A percentile compares a stretch with the other conserved stretches of the same genome.
phyloP scores from a whole-genome alignment of 1,140 invertebrate genomes.

The Drosophila sp. region DNA sequence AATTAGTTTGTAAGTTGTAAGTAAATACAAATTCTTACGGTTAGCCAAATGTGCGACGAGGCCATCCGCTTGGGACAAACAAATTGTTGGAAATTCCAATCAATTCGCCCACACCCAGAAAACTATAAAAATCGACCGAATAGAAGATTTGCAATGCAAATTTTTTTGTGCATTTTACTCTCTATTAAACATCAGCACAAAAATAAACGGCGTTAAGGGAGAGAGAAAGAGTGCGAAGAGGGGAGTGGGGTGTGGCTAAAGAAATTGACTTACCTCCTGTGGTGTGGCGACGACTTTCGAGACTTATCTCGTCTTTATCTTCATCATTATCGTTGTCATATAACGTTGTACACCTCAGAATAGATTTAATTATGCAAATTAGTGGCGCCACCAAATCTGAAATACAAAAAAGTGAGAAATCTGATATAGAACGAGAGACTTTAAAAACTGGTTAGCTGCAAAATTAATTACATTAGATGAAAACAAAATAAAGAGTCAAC shows the following conservation, averaged over 20 bases:
- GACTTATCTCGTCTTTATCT: slow-evolving; percentile 56
- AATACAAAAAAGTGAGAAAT: slow-evolving; percentile 50
- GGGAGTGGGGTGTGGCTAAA: neutral
- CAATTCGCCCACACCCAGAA: slow-evolving; percentile 7
- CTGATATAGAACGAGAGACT: slow-evolving; percentile 43
- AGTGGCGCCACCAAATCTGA: slow-evolving; percentile 70
- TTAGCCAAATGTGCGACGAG: neutral
- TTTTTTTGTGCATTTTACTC: slow-evolving; percentile 5
- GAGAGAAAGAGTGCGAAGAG: neutral
- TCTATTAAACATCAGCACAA: slow-evolving; percentile 9
- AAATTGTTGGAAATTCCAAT: slow-evolving; percentile 6
- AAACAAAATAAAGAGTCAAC: neutral
- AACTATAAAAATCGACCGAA: slow-evolving; percentile 23
- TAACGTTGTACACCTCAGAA: slow-evolving; percentile 52
- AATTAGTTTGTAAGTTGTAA: neutral
- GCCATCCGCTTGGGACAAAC: neutral
- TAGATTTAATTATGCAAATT: slow-evolving; percentile 74
- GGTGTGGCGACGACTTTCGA: slow-evolving; percentile 5
- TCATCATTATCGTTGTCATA: slow-evolving; percentile 47
- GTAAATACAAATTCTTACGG: neutral
- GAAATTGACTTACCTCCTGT: slow-evolving; percentile 10
- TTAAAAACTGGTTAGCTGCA: neutral
- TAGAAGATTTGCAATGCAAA: slow-evolving; percentile 1
- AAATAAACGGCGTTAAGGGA: neutral
- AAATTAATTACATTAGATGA: slow-evolving; percentile 36